Percentiles rank a stretch among this genome's conserved stretches.
Evolutionary conservation across 2,888 invertebrate genomes (phyloP).

Genomic region (Tyria jacobaeae): DNA sequence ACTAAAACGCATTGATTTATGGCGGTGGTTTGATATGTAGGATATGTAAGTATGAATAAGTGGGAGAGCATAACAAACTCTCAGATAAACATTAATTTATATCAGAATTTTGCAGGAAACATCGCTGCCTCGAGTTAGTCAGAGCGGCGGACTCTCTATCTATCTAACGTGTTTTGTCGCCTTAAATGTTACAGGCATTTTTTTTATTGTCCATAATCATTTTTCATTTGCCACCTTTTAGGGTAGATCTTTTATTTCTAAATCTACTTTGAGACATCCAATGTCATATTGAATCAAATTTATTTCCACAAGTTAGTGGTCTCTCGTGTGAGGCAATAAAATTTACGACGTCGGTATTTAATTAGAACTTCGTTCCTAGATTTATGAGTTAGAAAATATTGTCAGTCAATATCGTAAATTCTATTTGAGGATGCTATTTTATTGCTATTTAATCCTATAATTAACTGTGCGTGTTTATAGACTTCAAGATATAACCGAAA

Average conservation of each 20-base stretch:
- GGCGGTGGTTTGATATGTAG: no score
- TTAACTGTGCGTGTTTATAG: neutral
- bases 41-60: no score
- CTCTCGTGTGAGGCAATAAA: slow-evolving; percentile 48
- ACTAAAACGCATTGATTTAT: no score
- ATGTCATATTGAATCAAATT: slow-evolving; percentile 31
- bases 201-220: no score
- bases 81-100: no score
- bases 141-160: no score
- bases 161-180: no score
- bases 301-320: slow-evolving; percentile 49
- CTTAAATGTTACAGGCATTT: no score
- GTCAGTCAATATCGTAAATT: slow-evolving; percentile 31
- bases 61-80: no score
- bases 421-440: slow-evolving; percentile 1
- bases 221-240: no score
- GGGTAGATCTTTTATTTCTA: neutral
- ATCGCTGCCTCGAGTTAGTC: no score
- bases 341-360: slow-evolving; percentile 42
- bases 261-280: neutral
- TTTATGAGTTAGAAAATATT: slow-evolving; percentile 41
- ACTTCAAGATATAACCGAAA: neutral
- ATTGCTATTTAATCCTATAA: neutral
- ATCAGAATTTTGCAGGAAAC: no score
- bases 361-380: slow-evolving; percentile 50